These are phyloP conservation scores for Psilopogon haemacephalus DNA, from an alignment of 2,113 vertebrate genomes.

Conservation along the genomic window DNA sequence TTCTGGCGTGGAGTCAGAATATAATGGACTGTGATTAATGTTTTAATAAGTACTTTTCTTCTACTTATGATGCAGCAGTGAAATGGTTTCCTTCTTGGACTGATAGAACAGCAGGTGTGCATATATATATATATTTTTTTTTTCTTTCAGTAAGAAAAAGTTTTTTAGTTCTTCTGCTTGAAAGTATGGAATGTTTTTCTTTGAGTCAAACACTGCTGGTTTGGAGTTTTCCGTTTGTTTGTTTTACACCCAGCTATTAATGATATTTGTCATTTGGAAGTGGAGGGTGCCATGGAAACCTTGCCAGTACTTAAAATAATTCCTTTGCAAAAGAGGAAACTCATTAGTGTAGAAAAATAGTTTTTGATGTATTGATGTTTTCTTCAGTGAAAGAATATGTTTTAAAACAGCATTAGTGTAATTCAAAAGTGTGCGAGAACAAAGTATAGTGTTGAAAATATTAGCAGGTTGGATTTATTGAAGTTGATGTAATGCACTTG, in stretches of 20 bases:
- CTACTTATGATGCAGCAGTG: slow-evolving; percentile 77
- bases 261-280: slow-evolving; percentile 22
- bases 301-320: slow-evolving; percentile 29
- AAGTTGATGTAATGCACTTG: slow-evolving; percentile 21
- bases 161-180: slow-evolving; percentile 49
- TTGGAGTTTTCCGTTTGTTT: slow-evolving; percentile 27
- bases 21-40: slow-evolving; percentile 86
- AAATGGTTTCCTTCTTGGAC: slow-evolving; percentile 77
- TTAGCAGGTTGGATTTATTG: slow-evolving; percentile 45
- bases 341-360: slow-evolving; percentile 41
- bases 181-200: slow-evolving; percentile 52
- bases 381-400: slow-evolving; percentile 34
- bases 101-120: slow-evolving; percentile 81
- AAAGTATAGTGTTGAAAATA: slow-evolving; percentile 37
- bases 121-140: not conserved
- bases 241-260: slow-evolving; percentile 10
- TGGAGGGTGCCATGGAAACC: not conserved
- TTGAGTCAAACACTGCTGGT: not conserved
- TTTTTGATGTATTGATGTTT: slow-evolving; percentile 35
- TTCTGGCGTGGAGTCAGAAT: slow-evolving; percentile 79
- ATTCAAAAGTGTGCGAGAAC: not conserved
- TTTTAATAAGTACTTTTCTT: slow-evolving; percentile 84
- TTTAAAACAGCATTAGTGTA: slow-evolving; percentile 48
- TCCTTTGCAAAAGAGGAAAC: slow-evolving; percentile 45
- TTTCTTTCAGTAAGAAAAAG: slow-evolving; percentile 27